Conservation (phyloP, 1,140 invertebrate species). For the Agrypnia vestita region DNA sequence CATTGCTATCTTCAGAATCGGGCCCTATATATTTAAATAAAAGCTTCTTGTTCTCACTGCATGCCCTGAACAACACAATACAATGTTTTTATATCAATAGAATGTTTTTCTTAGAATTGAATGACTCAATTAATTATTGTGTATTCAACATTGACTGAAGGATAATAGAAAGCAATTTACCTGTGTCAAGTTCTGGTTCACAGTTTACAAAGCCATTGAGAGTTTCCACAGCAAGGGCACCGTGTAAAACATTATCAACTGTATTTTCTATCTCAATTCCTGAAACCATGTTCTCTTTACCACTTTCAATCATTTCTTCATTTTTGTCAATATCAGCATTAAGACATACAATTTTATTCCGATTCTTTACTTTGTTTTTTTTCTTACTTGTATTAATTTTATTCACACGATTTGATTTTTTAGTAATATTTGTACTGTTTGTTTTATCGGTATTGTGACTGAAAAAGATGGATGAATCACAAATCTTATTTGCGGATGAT, state of each 20-base stretch:
- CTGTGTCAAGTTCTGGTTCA: slow-evolving; percentile 39
- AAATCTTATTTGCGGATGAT: neutral
- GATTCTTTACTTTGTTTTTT: slow-evolving; percentile 58
- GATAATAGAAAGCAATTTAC: slow-evolving; percentile 4
- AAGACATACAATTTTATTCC: slow-evolving; percentile 1
- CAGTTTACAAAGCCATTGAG: slow-evolving; percentile 31
- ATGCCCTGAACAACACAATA: too few species aligned
- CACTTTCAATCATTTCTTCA: slow-evolving; percentile 27
- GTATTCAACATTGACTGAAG: neutral
- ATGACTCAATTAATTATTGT: too few species aligned
- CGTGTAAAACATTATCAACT: slow-evolving; percentile 14
- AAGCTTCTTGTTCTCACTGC: too few species aligned
- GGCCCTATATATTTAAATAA: too few species aligned
- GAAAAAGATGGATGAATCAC: neutral
- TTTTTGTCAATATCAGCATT: slow-evolving; percentile 29
- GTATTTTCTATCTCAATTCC: slow-evolving; percentile 36
- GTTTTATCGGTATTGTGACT: neutral
- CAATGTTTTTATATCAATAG: too few species aligned
- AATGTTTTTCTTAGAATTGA: too few species aligned
- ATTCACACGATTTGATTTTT: neutral
- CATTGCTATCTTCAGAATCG: too few species aligned
- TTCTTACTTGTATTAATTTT: slow-evolving; percentile 50
- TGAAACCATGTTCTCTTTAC: slow-evolving; percentile 41
- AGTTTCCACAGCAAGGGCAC: slow-evolving; percentile 25
- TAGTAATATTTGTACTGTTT: too few species aligned